phyloP scores from a whole-genome alignment of 2,888 invertebrate genomes.

The Cotesia congregata region DNA sequence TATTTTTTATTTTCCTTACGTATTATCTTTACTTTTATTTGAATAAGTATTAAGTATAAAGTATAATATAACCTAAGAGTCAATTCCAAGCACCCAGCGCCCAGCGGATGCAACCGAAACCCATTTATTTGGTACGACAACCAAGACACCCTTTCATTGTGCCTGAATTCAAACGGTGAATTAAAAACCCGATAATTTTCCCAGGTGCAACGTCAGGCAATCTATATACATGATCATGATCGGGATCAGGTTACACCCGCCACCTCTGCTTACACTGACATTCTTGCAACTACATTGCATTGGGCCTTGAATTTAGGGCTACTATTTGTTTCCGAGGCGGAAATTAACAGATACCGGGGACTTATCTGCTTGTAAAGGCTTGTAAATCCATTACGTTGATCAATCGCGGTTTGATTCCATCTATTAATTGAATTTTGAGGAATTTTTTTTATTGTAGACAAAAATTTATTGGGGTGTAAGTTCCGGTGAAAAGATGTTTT shows the following conservation, averaged over 20 bases:
- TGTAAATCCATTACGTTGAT: too few relatives aligned
- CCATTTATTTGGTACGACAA: conserved; percentile 28
- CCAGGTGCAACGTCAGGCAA: conserved; percentile 2
- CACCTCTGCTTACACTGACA: neutral
- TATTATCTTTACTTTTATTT: too few relatives aligned
- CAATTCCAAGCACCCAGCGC: conserved; percentile 38
- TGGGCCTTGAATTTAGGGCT: neutral
- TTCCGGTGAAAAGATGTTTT: too few relatives aligned
- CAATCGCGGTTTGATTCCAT: too few relatives aligned
- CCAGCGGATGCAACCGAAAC: conserved; percentile 40
- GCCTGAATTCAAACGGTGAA: conserved; percentile 17
- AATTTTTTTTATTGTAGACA: too few relatives aligned
- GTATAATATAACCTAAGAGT: conserved; percentile 41
- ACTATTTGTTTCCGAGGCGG: neutral
- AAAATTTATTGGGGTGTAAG: too few relatives aligned
- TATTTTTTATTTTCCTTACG: neutral
- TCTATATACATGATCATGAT: neutral
- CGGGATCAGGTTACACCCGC: neutral
- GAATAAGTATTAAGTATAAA: conserved; percentile 24
- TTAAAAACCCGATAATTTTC: conserved; percentile 8
- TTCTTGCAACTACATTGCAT: too few relatives aligned
- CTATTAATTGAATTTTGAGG: too few relatives aligned
- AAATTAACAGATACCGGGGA: neutral
- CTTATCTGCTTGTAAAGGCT: too few relatives aligned
- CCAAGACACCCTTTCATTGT: conserved; percentile 34